Percentiles rank a stretch among this genome's conserved stretches.
These are phyloP conservation scores for Semicossyphus pulcher DNA, from an alignment of 2,113 vertebrate genomes.

Conservation along the genomic window DNA sequence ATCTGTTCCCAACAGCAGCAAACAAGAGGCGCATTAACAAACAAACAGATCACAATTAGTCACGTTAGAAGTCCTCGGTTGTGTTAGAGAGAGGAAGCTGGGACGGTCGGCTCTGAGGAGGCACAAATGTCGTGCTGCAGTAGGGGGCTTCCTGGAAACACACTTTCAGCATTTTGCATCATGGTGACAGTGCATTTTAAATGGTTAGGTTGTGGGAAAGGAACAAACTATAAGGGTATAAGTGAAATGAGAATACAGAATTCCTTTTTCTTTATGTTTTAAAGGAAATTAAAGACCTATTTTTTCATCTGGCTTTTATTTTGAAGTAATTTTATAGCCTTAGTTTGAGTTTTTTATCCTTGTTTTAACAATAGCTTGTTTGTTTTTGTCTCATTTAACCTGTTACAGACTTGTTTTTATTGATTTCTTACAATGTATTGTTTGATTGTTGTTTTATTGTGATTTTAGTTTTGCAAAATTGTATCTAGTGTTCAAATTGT, in stretches of 20 bases:
- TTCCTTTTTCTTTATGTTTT: no score
- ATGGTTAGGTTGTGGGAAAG: slow-evolving; percentile 3
- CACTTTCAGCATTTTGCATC: slow-evolving; percentile 60
- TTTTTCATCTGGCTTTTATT: no score
- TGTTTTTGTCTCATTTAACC: no score
- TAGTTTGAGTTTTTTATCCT: no score
- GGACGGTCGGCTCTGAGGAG: slow-evolving; percentile 49
- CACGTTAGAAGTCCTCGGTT: slow-evolving; percentile 73
- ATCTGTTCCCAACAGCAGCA: slow-evolving; percentile 75
- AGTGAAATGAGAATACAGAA: neutral
- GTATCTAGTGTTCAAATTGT: no score
- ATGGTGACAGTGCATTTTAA: slow-evolving; percentile 39
- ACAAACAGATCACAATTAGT: slow-evolving; percentile 79
- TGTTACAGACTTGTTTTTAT: no score
- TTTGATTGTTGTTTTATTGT: no score
- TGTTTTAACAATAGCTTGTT: no score
- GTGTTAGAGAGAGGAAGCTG: slow-evolving; percentile 59
- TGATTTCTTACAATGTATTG: no score
- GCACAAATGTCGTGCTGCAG: slow-evolving; percentile 40
- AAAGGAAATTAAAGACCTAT: no score
- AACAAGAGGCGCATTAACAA: slow-evolving; percentile 73
- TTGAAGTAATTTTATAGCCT: no score
- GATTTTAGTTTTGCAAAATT: no score
- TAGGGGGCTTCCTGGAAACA: slow-evolving; percentile 50
- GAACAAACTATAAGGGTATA: neutral